Percentiles rank a stretch among this genome's conserved stretches.
These are phyloP conservation scores for Phalacrocorax pelagicus DNA, from an alignment of 2,113 vertebrate genomes.

Conservation along the genomic window DNA sequence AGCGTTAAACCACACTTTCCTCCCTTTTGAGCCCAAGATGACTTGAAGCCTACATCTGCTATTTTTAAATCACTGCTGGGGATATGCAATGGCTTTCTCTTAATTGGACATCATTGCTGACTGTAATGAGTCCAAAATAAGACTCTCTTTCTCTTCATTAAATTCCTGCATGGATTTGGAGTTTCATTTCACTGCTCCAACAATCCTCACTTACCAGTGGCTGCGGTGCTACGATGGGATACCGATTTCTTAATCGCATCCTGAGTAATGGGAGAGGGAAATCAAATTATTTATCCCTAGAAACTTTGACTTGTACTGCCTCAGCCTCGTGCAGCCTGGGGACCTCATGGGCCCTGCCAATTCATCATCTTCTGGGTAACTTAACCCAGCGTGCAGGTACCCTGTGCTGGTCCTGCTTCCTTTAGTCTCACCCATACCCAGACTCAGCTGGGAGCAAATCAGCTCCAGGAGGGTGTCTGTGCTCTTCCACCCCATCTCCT, in stretches of 20 bases:
- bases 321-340: neutral
- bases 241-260: conserved; percentile 41
- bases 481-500: neutral
- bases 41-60: neutral
- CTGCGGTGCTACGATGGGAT: neutral
- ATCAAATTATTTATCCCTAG: conserved; percentile 30
- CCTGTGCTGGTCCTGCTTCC: neutral
- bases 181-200: conserved; percentile 50
- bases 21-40: neutral
- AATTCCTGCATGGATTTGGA: conserved; percentile 26
- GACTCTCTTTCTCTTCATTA: conserved; percentile 33
- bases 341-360: neutral
- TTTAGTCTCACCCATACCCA: neutral
- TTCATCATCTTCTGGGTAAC: neutral
- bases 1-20: neutral
- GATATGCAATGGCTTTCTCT: conserved; percentile 31
- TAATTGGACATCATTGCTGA: conserved; percentile 34
- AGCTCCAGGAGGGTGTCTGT: neutral
- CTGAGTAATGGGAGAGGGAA: conserved; percentile 37
- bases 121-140: conserved; percentile 37
- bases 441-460: neutral
- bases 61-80: conserved; percentile 30
- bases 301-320: neutral
- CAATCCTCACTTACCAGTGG: neutral
- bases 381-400: accelerated